Evolutionary conservation across 2,888 invertebrate genomes (phyloP), one percentile per base, ranked within the genome.

Genomic region (Acleris laterana): DNA sequence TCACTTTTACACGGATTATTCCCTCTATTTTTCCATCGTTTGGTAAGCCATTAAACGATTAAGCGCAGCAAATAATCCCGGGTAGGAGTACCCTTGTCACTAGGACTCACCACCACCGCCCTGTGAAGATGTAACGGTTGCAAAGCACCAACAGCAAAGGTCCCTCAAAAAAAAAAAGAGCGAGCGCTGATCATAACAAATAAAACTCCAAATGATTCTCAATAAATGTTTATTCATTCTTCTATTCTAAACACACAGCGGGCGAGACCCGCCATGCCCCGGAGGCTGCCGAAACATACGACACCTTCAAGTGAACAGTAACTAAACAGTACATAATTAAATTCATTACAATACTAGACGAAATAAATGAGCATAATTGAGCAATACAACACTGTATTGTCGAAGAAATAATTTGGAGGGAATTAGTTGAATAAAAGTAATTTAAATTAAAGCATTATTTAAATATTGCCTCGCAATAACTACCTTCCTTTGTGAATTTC

Each of bases 141-240:
- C n/a, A n/a, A n/a, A n/a, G n/a, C n/a, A n/a, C n/a, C n/a, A n/a
- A n/a, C n/a, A n/a, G n/a, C n/a, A n/a, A n/a, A n/a, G n/a, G n/a
- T n/a, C n/a, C n/a, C n/a, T n/a, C n/a, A n/a, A n/a, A n/a, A n/a
- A n/a, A n/a, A n/a, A n/a, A n/a, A n/a, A n/a, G n/a, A n/a, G 20
- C 6, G 25, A 25, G 25, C 25, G 7, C 25, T 25, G 7, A 25
- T n/a, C n/a, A n/a, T 11, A 53, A 20, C 9, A 75, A 82, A 80
- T 74, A 77, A 84, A 85, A 86, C 69, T 68, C 57, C 60, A 32
- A 71, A 74, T 77, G 77, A 84, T 87, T 85, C 91, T 92, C 91
- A 86, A 84, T 90, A 88, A 90, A 88, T 84, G 82, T 92, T 90
- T 92, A 92, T 89, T 90, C 84, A 79, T 85, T 87, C 77, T 79